Percentiles rank a stretch among this genome's conserved stretches.
Conservation (phyloP, 2,888 invertebrate species). For the Pimpla rufipes region DNA sequence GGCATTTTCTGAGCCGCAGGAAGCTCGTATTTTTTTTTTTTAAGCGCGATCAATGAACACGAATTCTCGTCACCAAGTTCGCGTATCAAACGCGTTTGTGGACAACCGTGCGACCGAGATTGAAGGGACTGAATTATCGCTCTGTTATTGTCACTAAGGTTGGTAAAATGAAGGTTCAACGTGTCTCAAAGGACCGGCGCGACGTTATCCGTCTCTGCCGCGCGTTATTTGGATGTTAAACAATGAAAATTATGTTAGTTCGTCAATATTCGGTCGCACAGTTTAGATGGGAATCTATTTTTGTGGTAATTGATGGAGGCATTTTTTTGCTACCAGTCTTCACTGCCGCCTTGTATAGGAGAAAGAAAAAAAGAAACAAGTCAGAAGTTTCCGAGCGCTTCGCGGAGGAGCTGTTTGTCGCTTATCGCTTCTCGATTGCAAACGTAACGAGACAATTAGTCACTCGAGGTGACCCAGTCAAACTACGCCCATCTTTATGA, state of each 20-base stretch:
- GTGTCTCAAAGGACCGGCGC: not conserved
- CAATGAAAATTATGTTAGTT: constrained; percentile 22
- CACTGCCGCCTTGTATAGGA: constrained; percentile 30
- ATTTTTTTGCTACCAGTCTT: constrained; percentile 36
- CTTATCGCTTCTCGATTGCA: constrained; percentile 13
- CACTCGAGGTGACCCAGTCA: constrained; percentile 63
- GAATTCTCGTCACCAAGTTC: not conserved
- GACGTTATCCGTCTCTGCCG: not conserved
- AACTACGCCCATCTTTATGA: constrained; percentile 88
- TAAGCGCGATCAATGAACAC: constrained; percentile 9
- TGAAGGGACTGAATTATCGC: constrained; percentile 1
- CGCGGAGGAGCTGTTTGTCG: not conserved
- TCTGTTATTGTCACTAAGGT: constrained; percentile 9
- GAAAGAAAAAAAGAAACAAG: not conserved
- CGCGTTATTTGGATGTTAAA: not conserved
- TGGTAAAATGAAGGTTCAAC: not conserved
- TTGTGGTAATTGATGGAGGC: constrained; percentile 7
- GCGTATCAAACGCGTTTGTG: constrained; percentile 2
- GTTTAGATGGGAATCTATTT: constrained; percentile 4
- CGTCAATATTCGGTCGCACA: constrained; percentile 16
- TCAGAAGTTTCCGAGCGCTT: not conserved
- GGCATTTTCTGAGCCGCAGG: not conserved
- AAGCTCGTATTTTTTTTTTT: constrained; percentile 44
- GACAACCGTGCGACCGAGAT: constrained; percentile 26
- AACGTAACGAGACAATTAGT: not conserved